Base-by-base conservation (phyloP, 1,140 invertebrate genomes). In the Drosophila pseudoobscura region DNA sequence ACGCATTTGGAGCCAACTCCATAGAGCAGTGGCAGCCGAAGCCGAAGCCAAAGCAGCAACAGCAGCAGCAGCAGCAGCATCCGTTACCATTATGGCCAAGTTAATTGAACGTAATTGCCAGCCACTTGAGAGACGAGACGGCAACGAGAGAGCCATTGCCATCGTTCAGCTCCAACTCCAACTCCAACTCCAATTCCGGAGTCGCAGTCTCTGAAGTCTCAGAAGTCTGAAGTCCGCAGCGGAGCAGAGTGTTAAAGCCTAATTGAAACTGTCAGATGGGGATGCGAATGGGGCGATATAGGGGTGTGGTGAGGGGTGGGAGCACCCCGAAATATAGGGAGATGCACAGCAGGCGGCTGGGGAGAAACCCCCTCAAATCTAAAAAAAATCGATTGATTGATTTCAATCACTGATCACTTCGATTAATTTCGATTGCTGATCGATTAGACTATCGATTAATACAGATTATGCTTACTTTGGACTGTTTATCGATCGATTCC, bases 101-200 rank as follows among this genome's bases (percentile, higher is more conserved):
- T 82, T 82, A 87, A 87, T 88, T 88, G 83, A 87, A 78, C 83
- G 75, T 88, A 88, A 87, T 87, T 87, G 83, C 74, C 82, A 82
- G 82, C 82, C 82, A 82, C 82, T 85, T 85, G 82, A 85, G 74
- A 85, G 80, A 55, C 50, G 74, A 63, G 61, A 47, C 55, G 69
- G 41, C 45, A 58, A 58, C 55, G 39, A 45, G 45, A 60, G 46
- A 53, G 57, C 39, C 43, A 69, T 35, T 29, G 47, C 50, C 35
- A 39, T 35, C 26, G 11, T 52, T 43, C 20, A 49, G 44, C 52
- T 26, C 43, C 35, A 66, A 15, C 17, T 39, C 46, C 46, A 56
- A 24, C 41, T 57, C 20, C 41, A 44, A 45, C 41, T 52, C 55
- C 22, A 46, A 24, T 35, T 15, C 15, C 13, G 15, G 61, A 39